Percentiles rank a stretch among this genome's conserved stretches.
These are phyloP conservation scores for Microtus montanus DNA, from an alignment of 2,113 vertebrate genomes.

Conservation along the genomic window DNA sequence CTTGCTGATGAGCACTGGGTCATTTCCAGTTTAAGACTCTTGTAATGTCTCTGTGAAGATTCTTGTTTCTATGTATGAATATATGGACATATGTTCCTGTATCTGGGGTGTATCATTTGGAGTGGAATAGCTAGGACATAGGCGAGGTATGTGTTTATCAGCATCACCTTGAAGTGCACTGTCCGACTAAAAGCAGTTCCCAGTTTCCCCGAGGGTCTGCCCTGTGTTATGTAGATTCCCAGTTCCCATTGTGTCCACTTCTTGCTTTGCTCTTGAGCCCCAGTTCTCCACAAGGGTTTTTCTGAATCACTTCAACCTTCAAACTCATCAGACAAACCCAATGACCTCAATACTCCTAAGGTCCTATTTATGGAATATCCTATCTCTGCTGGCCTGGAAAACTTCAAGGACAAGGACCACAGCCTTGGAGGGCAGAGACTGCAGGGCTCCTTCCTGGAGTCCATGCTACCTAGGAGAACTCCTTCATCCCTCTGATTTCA, in stretches of 20 bases:
- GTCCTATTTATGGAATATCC: not conserved
- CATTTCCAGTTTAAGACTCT: not conserved
- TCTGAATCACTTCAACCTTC: not conserved
- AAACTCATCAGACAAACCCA: not conserved
- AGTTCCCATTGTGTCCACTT: not conserved
- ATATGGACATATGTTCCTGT: not conserved
- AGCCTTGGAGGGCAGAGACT: not conserved
- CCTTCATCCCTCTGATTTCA: not conserved
- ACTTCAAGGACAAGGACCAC: not conserved
- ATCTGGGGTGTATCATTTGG: not conserved
- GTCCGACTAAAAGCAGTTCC: not conserved
- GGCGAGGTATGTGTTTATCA: not conserved
- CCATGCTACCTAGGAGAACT: not conserved
- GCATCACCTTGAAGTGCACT: not conserved
- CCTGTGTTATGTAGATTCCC: not conserved
- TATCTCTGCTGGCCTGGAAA: conserved; percentile 16
- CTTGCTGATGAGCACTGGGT: not conserved
- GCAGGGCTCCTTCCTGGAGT: not conserved
- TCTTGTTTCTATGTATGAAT: not conserved
- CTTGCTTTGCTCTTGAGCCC: not conserved
- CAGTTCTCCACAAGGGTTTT: not conserved
- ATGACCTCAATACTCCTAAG: not conserved
- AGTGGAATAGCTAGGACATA: not conserved
- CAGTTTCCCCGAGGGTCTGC: not conserved
- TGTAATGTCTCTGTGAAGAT: not conserved